Evolutionary conservation across 2,888 invertebrate genomes (phyloP).

Genomic region (Lepas anatifera): DNA sequence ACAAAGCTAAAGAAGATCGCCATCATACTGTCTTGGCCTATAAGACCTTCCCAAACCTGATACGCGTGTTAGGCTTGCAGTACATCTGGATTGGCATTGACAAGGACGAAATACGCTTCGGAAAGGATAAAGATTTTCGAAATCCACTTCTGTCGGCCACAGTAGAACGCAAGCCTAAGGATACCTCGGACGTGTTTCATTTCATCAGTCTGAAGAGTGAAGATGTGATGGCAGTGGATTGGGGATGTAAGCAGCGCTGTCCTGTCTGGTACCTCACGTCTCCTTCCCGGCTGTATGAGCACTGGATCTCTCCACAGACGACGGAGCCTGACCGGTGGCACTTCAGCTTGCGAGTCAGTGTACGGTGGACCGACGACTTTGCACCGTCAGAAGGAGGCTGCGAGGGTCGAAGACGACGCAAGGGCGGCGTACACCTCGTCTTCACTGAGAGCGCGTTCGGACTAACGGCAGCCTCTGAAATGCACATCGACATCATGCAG

Average conservation of each 20-base stretch:
- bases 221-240: background rate
- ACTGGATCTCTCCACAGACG: background rate
- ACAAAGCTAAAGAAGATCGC: background rate
- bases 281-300: background rate
- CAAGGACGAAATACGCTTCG: background rate
- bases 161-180: background rate
- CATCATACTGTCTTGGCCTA: background rate
- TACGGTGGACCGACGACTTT: conserved; percentile 9
- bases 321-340: background rate
- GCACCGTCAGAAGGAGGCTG: background rate
- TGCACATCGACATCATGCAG: background rate
- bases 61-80: background rate
- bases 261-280: background rate
- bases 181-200: background rate
- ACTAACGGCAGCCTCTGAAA: background rate
- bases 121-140: conserved; percentile 8
- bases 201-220: background rate
- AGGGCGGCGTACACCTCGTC: background rate
- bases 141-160: background rate
- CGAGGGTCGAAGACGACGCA: too few relatives aligned
- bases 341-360: background rate
- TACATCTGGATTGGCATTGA: background rate
- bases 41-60: background rate
- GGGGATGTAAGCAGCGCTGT: background rate
- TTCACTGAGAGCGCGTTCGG: conserved; percentile 4